Evolutionary conservation across 2,113 vertebrate genomes (phyloP), one percentile per base, ranked within the genome.

Genomic region (Alectura lathami): DNA sequence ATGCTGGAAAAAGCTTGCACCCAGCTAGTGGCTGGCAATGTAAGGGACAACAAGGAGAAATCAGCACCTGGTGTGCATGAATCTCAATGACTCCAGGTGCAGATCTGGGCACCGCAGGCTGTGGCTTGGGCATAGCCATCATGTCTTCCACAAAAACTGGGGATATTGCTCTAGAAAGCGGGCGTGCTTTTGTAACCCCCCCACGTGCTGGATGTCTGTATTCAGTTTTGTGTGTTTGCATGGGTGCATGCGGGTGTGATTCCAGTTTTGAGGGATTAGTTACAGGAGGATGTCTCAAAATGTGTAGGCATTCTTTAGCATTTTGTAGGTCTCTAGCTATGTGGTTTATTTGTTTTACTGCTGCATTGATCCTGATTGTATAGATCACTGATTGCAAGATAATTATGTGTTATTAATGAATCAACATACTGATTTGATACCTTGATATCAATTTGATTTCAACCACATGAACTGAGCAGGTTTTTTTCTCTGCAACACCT

Each of bases 51-150:
- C 8, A 66, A 45, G 48, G 13, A 68, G 54, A 64, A 14, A 40
- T 7, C 8, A 13, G 29, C 16, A 64, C 4, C 1, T 0, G 0
- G 3, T 18, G 13, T 11, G 8, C 50, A 18, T 6, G 4, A 17
- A 3, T 8, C 1, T 62, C 62, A 24, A 2, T 4, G 9, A 5
- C 11, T 13, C 34, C 4, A 27, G 12, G 3, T 24, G 32, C 5
- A 15, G n/a, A 48, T 60, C 29, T 18, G 24, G 15, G 34, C 34
- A 10, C 17, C 29, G 11, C 13, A 32, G 53, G 5, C 2, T 29
- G 32, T 21, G 43, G 17, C 34, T 53, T 34, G 16, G 7, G 6
- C 30, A 56, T 0, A 0, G 14, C 3, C 17, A n/a, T 6, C 26
- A 10, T 2, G 21, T 48, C 27, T 60, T 30, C 23, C n/a, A 13